phyloP scores from a whole-genome alignment of 2,113 vertebrate species.

The Paralichthys olivaceus region DNA sequence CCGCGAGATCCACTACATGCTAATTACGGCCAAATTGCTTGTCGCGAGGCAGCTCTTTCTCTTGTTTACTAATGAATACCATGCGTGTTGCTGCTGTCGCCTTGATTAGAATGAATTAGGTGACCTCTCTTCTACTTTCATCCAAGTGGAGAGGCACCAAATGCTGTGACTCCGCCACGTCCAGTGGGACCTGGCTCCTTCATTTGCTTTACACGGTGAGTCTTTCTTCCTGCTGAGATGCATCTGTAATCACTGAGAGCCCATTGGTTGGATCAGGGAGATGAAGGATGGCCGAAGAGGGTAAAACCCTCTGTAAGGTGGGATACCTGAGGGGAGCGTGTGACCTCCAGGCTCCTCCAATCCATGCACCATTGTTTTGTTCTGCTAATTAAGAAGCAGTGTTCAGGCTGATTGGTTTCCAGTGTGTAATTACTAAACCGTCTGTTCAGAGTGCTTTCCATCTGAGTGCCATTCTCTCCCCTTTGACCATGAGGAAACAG shows the following conservation, averaged over 20 bases:
- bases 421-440: slow-evolving; percentile 85
- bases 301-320: slow-evolving; percentile 53
- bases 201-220: slow-evolving; percentile 17
- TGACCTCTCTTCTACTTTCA: slow-evolving; percentile 67
- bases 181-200: slow-evolving; percentile 57
- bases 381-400: slow-evolving; percentile 84
- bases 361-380: slow-evolving; percentile 80
- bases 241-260: slow-evolving; percentile 54
- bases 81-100: slow-evolving; percentile 70
- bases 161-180: slow-evolving; percentile 51
- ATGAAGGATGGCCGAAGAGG: slow-evolving; percentile 42
- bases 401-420: slow-evolving; percentile 85
- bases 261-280: slow-evolving; percentile 15
- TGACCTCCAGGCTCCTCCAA: slow-evolving; percentile 75
- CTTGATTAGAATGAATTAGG: slow-evolving; percentile 82
- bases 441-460: slow-evolving; percentile 79
- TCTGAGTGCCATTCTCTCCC: slow-evolving; percentile 69
- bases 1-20: slow-evolving; percentile 68
- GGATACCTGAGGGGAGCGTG: slow-evolving; percentile 64
- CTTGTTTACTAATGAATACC: slow-evolving; percentile 81
- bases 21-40: slow-evolving; percentile 76
- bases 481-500: slow-evolving; percentile 63
- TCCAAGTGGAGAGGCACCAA: slow-evolving; percentile 48
- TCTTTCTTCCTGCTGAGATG: slow-evolving; percentile 52
- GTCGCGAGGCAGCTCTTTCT: slow-evolving; percentile 63